Percentiles rank a stretch among this genome's conserved stretches.
These are phyloP conservation scores for Pelusios castaneus DNA, from an alignment of 2,113 vertebrate genomes.

Conservation along the genomic window DNA sequence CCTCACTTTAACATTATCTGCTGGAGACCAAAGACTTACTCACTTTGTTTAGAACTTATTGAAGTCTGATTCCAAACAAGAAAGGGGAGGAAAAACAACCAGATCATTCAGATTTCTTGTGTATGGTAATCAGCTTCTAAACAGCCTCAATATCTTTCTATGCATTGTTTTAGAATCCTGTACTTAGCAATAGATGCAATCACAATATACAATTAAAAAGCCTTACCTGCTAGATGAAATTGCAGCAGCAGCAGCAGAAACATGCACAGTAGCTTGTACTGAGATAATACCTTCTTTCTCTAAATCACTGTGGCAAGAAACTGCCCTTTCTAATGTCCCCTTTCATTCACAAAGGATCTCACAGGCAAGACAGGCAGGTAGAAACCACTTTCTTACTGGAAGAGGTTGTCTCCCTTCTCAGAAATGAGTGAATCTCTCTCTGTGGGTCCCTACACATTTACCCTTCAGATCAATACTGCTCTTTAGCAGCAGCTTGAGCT, in stretches of 20 bases:
- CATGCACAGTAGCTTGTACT: background rate
- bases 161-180: background rate
- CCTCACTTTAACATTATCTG: background rate
- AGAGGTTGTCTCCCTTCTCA: conserved; percentile 65
- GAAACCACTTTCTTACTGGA: conserved; percentile 70
- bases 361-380: conserved; percentile 19
- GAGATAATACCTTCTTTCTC: conserved; percentile 8
- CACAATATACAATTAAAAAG: background rate
- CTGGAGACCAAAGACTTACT: background rate
- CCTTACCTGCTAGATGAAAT: conserved; percentile 68
- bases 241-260: conserved; percentile 12
- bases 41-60: conserved; percentile 69
- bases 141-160: background rate
- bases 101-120: rapidly evolving
- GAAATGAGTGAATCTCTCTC: conserved; percentile 53
- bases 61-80: conserved; percentile 61
- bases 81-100: background rate
- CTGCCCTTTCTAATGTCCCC: background rate
- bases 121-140: background rate
- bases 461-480: conserved; percentile 76
- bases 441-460: conserved; percentile 63
- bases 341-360: conserved; percentile 40
- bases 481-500: conserved; percentile 69
- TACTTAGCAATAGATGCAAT: rapidly evolving
- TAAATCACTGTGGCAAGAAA: conserved; percentile 6